Base-by-base conservation (phyloP, 1,140 invertebrate species). In the Metopolophium dirhodum region DNA sequence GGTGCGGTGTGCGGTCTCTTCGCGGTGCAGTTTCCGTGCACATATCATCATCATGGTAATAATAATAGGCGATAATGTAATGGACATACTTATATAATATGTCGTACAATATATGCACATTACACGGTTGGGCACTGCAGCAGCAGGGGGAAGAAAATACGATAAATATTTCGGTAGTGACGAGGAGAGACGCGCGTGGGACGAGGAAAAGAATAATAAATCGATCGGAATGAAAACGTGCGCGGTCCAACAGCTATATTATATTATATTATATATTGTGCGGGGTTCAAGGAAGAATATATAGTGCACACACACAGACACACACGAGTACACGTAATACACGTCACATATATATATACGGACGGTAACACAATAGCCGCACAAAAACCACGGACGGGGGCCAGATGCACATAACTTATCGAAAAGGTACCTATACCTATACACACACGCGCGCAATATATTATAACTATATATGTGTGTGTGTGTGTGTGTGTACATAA, bases 341-440 rank as follows among this genome's bases (percentile, higher is more conserved):
- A 83, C 82, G n/a, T 41, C n/a, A 83, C 35, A 51, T 45, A 45
- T 30, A 35, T 82, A 35, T 82, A 82, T 82, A 87, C 90, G 61
- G 61, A 82, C 90, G 90, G 90, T 88, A 91, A 82, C 61, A 91
- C 90, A 91, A 91, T 91, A 49, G 90, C 45, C 61, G 45, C 61
- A 91, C 90, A 91, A 91, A 91, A 91, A 91, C 90, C 90, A 91
- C 90, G 91, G 91, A 92, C 68, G 90, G 90, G 45, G 90, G 90
- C 68, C 90, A 92, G 91, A 92, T 92, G 91, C 91, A 83, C 90
- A 91, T 91, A 91, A 91, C 90, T 91, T 49, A 91, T 77, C 89
- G 57, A 47, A 68, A 91, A 91, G 90, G 57, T 86, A 47, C 57
- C 57, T 88, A 47, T 47, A 30, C 41, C 83, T 26, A 45, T 7